A percentile compares a stretch with the other conserved stretches of the same genome.
Conservation (phyloP, 2,113 vertebrate species). For the Haemorhous mexicanus region DNA sequence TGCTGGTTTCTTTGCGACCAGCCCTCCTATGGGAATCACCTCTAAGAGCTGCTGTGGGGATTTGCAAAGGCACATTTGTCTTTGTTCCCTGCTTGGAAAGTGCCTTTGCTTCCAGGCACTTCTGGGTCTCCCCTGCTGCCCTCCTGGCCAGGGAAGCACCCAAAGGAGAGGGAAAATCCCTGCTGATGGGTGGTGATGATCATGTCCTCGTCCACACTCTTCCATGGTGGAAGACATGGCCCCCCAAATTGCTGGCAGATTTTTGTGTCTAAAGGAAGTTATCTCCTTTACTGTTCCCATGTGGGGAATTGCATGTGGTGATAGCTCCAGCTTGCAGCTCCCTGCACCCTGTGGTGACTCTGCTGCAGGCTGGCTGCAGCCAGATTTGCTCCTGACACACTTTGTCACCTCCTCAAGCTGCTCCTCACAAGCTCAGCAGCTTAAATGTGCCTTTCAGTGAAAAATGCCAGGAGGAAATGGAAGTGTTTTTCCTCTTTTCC, state of each 20-base stretch:
- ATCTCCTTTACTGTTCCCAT: not conserved
- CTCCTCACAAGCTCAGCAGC: not conserved
- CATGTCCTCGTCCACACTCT: rapidly evolving
- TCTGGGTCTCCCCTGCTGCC: rapidly evolving
- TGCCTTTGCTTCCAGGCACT: not conserved
- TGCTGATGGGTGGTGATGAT: not conserved
- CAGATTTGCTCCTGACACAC: not conserved
- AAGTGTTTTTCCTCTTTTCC: not conserved
- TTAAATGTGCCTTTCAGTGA: not conserved
- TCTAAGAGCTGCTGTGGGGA: not conserved
- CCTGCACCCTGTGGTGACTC: not conserved
- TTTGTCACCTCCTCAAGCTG: not conserved
- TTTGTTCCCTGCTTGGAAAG: not conserved
- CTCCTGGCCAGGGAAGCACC: not conserved
- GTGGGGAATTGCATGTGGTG: not conserved
- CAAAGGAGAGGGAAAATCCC: rapidly evolving
- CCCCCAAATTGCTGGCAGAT: not conserved
- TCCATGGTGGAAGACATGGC: rapidly evolving
- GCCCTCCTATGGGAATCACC: rapidly evolving
- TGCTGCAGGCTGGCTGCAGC: not conserved
- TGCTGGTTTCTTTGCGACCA: not conserved
- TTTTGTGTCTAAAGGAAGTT: not conserved
- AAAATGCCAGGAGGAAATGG: not conserved
- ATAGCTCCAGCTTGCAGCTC: not conserved
- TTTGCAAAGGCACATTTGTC: not conserved